A percentile compares a stretch with the other conserved stretches of the same genome.
phyloP scores from a whole-genome alignment of 2,113 vertebrate genomes.

The Hemiprocne comata region DNA sequence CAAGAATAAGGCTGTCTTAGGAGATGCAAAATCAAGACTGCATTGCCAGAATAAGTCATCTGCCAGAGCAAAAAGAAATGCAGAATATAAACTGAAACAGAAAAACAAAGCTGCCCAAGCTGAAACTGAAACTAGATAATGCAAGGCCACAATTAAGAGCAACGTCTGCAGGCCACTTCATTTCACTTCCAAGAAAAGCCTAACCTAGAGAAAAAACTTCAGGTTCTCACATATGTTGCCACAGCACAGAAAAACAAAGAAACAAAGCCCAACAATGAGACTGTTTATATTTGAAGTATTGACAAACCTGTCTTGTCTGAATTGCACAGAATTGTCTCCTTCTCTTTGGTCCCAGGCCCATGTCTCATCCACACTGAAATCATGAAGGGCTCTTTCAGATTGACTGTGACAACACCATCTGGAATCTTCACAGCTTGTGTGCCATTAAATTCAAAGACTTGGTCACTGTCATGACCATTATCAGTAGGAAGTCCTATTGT shows the following conservation, averaged over 20 bases:
- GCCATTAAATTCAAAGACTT: slow-evolving; percentile 97
- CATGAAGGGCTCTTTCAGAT: slow-evolving; percentile 89
- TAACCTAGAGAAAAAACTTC: background rate
- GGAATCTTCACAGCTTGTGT: slow-evolving; percentile 93
- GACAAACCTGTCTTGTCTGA: slow-evolving; percentile 92
- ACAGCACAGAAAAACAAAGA: background rate
- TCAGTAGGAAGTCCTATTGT: slow-evolving; percentile 91
- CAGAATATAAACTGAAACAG: background rate
- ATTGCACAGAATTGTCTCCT: slow-evolving; percentile 95
- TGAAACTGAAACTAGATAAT: background rate
- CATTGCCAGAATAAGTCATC: background rate
- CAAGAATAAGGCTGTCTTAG: background rate
- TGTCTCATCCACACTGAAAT: slow-evolving; percentile 98
- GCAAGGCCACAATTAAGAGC: background rate
- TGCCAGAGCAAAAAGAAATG: background rate
- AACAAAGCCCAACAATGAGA: accelerated
- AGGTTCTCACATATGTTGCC: background rate
- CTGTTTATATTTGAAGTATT: accelerated
- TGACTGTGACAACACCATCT: slow-evolving; percentile 83
- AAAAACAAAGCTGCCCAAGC: background rate
- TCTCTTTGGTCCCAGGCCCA: slow-evolving; percentile 86
- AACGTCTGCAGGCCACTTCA: background rate
- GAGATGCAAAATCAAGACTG: background rate
- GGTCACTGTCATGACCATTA: slow-evolving; percentile 96
- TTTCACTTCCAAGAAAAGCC: background rate